A percentile compares a stretch with the other conserved stretches of the same genome.
These are phyloP conservation scores for Sialis fuliginosa DNA, from an alignment of 2,888 invertebrate genomes.

Conservation along the genomic window DNA sequence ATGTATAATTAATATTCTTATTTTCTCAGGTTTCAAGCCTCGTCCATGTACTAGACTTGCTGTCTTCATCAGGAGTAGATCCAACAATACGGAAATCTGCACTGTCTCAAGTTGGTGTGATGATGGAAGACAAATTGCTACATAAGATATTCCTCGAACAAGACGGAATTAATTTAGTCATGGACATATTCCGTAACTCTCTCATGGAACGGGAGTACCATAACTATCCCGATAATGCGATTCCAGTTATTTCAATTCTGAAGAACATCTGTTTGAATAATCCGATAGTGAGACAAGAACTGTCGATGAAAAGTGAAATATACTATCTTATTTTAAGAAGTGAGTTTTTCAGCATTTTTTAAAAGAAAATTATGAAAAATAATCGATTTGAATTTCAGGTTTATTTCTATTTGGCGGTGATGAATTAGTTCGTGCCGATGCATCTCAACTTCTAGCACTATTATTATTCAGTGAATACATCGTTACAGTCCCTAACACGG, in stretches of 20 bases:
- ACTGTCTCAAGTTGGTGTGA: conserved; percentile 45
- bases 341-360: conserved; percentile 12
- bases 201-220: conserved; percentile 26
- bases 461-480: conserved; percentile 29
- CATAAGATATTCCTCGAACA: conserved; percentile 40
- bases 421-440: conserved; percentile 29
- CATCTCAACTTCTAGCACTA: conserved; percentile 28
- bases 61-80: conserved; percentile 28
- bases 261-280: conserved; percentile 32
- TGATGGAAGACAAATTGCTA: conserved; percentile 40
- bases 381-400: conserved; percentile 20
- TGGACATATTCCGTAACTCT: conserved; percentile 28
- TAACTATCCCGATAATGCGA: conserved; percentile 32
- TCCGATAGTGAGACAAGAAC: conserved; percentile 34
- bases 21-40: conserved; percentile 28
- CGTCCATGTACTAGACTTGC: conserved; percentile 24
- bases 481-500: conserved; percentile 19
- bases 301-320: conserved; percentile 29
- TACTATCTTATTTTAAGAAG: conserved; percentile 30
- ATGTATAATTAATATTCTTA: not conserved
- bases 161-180: conserved; percentile 33
- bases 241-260: conserved; percentile 28
- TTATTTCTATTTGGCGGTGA: conserved; percentile 34
- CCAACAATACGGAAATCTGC: conserved; percentile 49
- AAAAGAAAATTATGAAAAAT: not conserved